Evolutionary conservation across 2,113 vertebrate species (phyloP).

Genomic region (Motacilla alba): DNA sequence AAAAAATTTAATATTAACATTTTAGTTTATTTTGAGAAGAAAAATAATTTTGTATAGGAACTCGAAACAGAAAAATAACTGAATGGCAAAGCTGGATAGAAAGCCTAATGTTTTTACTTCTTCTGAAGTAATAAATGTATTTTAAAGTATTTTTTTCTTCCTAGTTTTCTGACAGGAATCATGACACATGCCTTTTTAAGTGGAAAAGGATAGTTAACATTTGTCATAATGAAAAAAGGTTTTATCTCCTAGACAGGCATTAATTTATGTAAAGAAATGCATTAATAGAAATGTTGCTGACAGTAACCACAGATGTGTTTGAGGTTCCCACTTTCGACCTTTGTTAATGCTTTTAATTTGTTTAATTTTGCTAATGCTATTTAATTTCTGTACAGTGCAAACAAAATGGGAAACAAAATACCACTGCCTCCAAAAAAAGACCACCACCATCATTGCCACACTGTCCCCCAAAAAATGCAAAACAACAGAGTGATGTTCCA

Average conservation of each 20-base stretch:
- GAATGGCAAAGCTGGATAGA: neutral
- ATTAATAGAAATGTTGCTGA: neutral
- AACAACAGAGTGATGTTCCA: neutral
- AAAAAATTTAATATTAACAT: neutral
- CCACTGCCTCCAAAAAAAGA: rapidly evolving
- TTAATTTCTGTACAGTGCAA: neutral
- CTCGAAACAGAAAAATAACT: neutral
- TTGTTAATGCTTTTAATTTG: neutral
- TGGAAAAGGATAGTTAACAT: neutral
- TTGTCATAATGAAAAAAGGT: neutral
- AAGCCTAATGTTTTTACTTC: conserved; percentile 25
- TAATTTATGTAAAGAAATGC: neutral
- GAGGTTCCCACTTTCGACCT: neutral
- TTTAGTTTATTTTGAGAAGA: neutral
- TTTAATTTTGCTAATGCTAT: neutral
- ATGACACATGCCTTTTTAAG: neutral
- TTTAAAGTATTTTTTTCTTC: conserved; percentile 31
- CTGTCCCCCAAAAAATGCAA: neutral
- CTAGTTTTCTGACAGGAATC: neutral
- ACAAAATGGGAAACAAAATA: neutral
- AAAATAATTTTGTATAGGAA: neutral
- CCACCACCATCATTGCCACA: rapidly evolving
- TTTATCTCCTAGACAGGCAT: neutral
- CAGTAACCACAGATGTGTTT: neutral
- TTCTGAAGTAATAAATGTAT: conserved; percentile 10